Evolutionary conservation across 2,888 invertebrate genomes (phyloP), one percentile per base, ranked within the genome.

Genomic region (Blera fallax): DNA sequence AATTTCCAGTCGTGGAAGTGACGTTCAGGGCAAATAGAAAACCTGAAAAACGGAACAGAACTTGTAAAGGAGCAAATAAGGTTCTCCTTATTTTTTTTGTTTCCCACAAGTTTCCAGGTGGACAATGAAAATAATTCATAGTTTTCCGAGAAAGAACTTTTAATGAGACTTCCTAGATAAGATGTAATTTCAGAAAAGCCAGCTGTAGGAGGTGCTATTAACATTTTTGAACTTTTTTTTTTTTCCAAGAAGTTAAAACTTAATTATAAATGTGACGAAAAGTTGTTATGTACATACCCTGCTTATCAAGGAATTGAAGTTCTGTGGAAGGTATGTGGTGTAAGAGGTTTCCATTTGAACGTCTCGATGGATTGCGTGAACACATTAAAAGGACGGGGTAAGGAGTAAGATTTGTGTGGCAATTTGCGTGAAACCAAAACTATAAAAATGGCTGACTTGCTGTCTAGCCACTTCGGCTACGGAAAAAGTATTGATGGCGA

Each of bases 11-110:
- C 52, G 43, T 37, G 21, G 40, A 50, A 50, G 40, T 69, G 27
- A 69, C 5, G 65, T 37, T 18, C 32, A 50, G 5, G 48, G 65
- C 16, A 77, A 67, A 60, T 65, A 50, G 37, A 67, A 29, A 34
- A 67, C 48, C 32, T 14, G 48, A 50, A 58, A 77, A 50, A 50
- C 10, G 58, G 37, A 54, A 67, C 37, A 40, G 6, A 58, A 50
- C 34, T 40, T 77, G 32, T 52, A 50, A 67, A 40, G 21, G 21
- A 56, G 21, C 76, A 76, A 76, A 67, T 32, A 56, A 76, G 65
- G 56, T 48, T 76, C 67, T 34, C 24, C 21, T 34, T n/a, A n/a
- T 56, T 10, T 24, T 8, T 16, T 43, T 24, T 14, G 10, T n/a
- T 32, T 52, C 14, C 14, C 14, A 16, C 11, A 24, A 24, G 24